Base-by-base conservation (phyloP, 2,113 vertebrate genomes). In the Strix aluco region DNA sequence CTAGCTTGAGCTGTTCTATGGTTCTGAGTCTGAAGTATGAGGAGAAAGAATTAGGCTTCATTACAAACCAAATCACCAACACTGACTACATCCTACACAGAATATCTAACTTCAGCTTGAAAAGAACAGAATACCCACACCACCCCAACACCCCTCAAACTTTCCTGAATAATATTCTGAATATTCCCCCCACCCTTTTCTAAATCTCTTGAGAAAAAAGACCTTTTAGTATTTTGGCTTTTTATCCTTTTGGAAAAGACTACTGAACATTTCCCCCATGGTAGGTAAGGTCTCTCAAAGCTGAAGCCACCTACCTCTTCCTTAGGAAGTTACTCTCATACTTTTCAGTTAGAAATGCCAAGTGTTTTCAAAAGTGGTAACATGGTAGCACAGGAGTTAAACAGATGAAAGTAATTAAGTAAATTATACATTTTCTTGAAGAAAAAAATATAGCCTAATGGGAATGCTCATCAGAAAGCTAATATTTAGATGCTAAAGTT, bases 401-500 rank as follows among this genome's bases (percentile, higher is more conserved):
- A 47, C 6, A 92, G 62, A 95, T 78, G 38, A 59, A 92, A 71
- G n/a, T 70, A 96, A 92, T 95, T 83, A 94, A 86, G 49, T 1
- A 62, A 95, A 90, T 73, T 81, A 63, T 61, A 79, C 9, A 40
- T 67, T 94, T 95, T 95, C 63, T 55, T 38, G 23, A 63, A 38
- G 10, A 10, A 81, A 66, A 58, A 71, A 8, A 86, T 13, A 12
- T 19, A 90, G 75, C 59, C 57, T 96, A 74, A 87, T 69, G 57
- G 36, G 75, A 92, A 16, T 55, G 29, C 73, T 94, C 84, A 86
- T 86, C 80, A 95, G 77, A 94, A 58, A 88, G 63, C n/a, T 93
- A 88, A 74, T 86, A 92, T 88, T 92, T 84, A 92, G 54, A 69
- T 34, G 65, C 38, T 84, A 27, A 88, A 90, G 72, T 78, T 93